These are phyloP conservation scores for Microdon myrmicae DNA, from an alignment of 2,888 invertebrate species.

Conservation along the genomic window DNA sequence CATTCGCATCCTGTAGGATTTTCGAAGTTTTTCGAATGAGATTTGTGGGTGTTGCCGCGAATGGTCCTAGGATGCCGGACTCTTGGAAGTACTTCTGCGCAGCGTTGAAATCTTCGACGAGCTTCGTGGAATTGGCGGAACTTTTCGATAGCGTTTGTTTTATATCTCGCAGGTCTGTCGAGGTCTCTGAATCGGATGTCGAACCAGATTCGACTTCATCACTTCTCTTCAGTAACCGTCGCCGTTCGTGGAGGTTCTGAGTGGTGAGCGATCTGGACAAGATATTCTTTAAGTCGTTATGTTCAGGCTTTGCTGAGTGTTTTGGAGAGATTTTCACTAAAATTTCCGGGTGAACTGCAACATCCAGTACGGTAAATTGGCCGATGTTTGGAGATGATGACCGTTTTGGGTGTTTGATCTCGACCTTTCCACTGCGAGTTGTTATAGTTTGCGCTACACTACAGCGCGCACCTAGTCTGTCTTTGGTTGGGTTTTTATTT, in stretches of 20 bases:
- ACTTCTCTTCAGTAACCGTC: slow-evolving; percentile 55
- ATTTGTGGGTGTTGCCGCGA: slow-evolving; percentile 49
- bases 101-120: slow-evolving; percentile 54
- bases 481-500: slow-evolving; percentile 58
- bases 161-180: slow-evolving; percentile 11
- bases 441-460: slow-evolving; percentile 53
- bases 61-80: slow-evolving; percentile 60
- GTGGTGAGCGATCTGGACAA: slow-evolving; percentile 15
- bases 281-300: slow-evolving; percentile 16
- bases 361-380: slow-evolving; percentile 57
- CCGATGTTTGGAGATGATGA: slow-evolving; percentile 60
- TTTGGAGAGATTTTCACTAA: slow-evolving; percentile 58
- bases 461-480: slow-evolving; percentile 17
- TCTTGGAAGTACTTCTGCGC: slow-evolving; percentile 60
- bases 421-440: slow-evolving; percentile 56
- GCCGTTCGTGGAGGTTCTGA: slow-evolving; percentile 54
- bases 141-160: slow-evolving; percentile 15
- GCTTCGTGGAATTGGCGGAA: slow-evolving; percentile 17
- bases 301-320: slow-evolving; percentile 52
- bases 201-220: slow-evolving; percentile 57
- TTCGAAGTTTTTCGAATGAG: slow-evolving; percentile 59
- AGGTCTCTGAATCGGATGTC: slow-evolving; percentile 55
- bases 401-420: slow-evolving; percentile 58
- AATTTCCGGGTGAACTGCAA: slow-evolving; percentile 61
- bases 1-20: slow-evolving; percentile 57